phyloP scores from a whole-genome alignment of 2,888 invertebrate genomes.

The Limnephilus lunatus region DNA sequence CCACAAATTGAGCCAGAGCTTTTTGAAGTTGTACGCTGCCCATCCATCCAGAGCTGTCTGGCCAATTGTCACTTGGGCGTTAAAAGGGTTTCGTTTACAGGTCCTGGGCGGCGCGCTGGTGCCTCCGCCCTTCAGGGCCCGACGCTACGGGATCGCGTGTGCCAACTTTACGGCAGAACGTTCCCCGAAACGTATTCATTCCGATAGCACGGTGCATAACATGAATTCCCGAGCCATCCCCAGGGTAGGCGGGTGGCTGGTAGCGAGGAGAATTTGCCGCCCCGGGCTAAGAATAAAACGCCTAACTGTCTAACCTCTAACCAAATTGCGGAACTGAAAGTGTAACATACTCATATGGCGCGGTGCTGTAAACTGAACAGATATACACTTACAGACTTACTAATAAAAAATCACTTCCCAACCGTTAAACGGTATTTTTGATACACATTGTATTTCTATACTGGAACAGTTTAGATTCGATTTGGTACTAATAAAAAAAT shows the following conservation, averaged over 20 bases:
- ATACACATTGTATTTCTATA: too few relatives aligned
- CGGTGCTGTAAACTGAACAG: background rate
- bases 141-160: slow-evolving; percentile 18
- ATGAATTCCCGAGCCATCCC: slow-evolving; percentile 57
- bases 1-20: slow-evolving; percentile 14
- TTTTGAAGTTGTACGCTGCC: background rate
- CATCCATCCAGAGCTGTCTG: slow-evolving; percentile 21
- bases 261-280: slow-evolving; percentile 39
- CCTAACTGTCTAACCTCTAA: slow-evolving; percentile 4
- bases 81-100: slow-evolving; percentile 60
- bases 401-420: too few relatives aligned
- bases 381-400: background rate
- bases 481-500: too few relatives aligned
- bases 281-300: slow-evolving; percentile 30
- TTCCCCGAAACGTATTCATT: slow-evolving; percentile 47
- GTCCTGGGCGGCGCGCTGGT: slow-evolving; percentile 30
- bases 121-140: slow-evolving; percentile 27
- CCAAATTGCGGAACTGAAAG: slow-evolving; percentile 18
- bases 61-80: slow-evolving; percentile 57
- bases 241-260: slow-evolving; percentile 15
- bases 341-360: background rate
- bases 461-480: too few relatives aligned
- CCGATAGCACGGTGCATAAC: slow-evolving; percentile 57
- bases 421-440: too few relatives aligned
- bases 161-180: slow-evolving; percentile 46